Percentiles rank a stretch among this genome's conserved stretches.
Conservation (phyloP, 2,797 vertebrate species). For the Spatula versicolor region DNA sequence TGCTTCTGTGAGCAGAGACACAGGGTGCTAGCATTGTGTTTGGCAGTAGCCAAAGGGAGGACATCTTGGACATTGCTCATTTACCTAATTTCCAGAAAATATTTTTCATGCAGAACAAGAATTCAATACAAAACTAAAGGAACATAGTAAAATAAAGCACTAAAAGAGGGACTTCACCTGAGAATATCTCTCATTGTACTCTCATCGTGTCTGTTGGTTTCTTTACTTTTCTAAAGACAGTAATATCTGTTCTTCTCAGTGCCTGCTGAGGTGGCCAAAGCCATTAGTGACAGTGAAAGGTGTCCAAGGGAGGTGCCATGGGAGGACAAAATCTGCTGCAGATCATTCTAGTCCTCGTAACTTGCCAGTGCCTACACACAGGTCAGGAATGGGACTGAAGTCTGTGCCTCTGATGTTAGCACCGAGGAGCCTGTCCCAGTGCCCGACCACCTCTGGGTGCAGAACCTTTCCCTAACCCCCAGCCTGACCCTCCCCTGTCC, state of each 20-base stretch:
- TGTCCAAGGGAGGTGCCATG: not conserved
- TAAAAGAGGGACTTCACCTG: not conserved
- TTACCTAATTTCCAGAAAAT: not conserved
- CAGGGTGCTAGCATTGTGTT: not conserved
- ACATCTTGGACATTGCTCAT: not conserved
- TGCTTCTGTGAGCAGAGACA: not conserved
- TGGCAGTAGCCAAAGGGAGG: not conserved
- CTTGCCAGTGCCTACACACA: not conserved
- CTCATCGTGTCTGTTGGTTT: not conserved
- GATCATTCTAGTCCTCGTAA: not conserved
- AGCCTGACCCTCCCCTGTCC: no score
- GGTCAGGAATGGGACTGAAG: not conserved
- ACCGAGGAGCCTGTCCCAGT: no score
- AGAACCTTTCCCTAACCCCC: no score
- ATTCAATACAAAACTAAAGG: not conserved
- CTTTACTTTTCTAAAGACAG: not conserved
- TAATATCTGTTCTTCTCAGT: not conserved
- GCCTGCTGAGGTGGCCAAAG: not conserved
- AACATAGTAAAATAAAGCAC: not conserved
- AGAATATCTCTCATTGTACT: not conserved
- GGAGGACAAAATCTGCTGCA: not conserved
- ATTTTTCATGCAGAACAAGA: not conserved
- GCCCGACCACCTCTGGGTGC: no score
- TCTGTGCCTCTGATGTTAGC: not conserved
- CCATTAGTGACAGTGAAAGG: not conserved